Evolutionary conservation across 2,113 vertebrate genomes (phyloP).

Genomic region (Sisor rabdophorus): DNA sequence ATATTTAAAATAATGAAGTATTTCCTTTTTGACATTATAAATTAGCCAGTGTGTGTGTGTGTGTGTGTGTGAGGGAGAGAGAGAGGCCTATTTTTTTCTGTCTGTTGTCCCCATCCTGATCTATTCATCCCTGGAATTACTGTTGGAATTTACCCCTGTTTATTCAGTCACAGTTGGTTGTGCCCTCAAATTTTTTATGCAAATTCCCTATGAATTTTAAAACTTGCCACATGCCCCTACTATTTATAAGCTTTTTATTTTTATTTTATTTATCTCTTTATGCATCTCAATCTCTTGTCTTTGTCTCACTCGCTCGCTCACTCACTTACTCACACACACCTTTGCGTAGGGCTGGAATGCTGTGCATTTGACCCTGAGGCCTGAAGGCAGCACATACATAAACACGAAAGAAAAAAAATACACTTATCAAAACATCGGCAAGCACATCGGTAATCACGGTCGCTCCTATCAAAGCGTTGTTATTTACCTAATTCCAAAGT

Average conservation of each 20-base stretch:
- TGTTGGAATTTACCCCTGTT: conserved; percentile 66
- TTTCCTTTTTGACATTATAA: background rate
- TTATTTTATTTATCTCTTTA: background rate
- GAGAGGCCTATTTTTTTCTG: conserved; percentile 35
- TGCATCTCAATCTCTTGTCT: conserved; percentile 14
- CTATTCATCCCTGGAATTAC: conserved; percentile 57
- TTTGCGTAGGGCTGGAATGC: conserved; percentile 42
- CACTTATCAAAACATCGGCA: conserved; percentile 26
- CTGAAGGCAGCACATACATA: conserved; percentile 29
- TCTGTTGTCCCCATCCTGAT: conserved; percentile 38
- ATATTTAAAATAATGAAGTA: background rate
- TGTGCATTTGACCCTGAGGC: conserved; percentile 40
- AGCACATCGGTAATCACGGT: conserved; percentile 7
- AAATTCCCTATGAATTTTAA: conserved; percentile 60
- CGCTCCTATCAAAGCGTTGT: conserved; percentile 27
- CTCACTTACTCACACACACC: conserved; percentile 37
- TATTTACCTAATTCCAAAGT: conserved; percentile 19
- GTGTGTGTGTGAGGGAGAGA: background rate
- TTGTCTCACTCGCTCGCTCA: background rate
- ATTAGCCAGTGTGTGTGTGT: background rate
- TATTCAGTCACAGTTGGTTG: conserved; percentile 69
- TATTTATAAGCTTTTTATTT: background rate
- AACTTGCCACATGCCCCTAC: conserved; percentile 50
- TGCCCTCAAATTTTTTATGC: conserved; percentile 65
- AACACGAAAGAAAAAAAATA: conserved; percentile 27